Evolutionary conservation across 2,888 invertebrate genomes (phyloP), one percentile per base, ranked within the genome.

Genomic region (Coronaproctus castanopsis): DNA sequence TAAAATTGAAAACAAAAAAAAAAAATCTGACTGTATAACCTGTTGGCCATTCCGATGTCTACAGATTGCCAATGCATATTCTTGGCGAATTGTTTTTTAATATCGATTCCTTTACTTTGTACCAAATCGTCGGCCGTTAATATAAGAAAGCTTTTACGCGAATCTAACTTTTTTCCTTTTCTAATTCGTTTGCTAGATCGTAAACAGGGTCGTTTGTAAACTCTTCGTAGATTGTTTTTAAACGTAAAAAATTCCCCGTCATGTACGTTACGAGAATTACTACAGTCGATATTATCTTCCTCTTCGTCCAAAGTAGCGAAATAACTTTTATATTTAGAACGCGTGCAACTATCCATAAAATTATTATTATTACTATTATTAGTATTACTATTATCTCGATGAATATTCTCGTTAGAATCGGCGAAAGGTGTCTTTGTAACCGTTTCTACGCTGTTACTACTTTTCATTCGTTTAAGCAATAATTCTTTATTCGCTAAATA

Each of bases 121-220:
- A 54, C 54, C 19, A 58, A 20, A 19, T 48, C 54, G 57, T 62
- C 60, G 24, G 62, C 61, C 8, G 65, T 64, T 23, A 64, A 63
- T 5, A 66, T 62, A 49, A 66, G 62, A 58, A 66, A 64, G 54
- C 64, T 65, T 55, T 65, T 61, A 55, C 66, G 66, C 52, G 64
- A 61, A 19, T 66, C 66, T 36, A 67, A 57, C 52, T 67, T 67
- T 50, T 65, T 66, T 22, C 63, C 56, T 48, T 64, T 62, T 19
- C 65, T 63, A 48, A 64, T 60, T 56, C 66, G 65, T 52, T 65
- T 62, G 2, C 64, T 63, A n/a, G n/a, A n/a, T 63, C 65, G 65
- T 55, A 66, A 60, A 56, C 59, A 61, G 48, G 58, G 10, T 53
- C 63, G 50, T 60, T 63, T 49, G 58, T 61, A 57, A 24, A 58